Base-by-base conservation (phyloP, 1,140 invertebrate species). In the Zaprionus taronus region DNA sequence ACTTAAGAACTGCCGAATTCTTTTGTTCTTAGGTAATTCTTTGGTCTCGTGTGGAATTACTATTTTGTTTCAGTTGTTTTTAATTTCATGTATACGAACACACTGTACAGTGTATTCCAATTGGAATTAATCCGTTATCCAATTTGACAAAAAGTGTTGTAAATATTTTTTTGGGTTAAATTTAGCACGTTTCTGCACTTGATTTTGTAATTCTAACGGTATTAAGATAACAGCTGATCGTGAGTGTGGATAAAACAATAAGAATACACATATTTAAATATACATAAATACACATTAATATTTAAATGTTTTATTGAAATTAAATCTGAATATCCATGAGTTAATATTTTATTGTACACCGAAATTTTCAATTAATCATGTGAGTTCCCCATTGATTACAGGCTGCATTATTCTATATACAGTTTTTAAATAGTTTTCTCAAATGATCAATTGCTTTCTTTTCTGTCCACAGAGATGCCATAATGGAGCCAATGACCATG, bases 401-500 rank as follows among this genome's bases (percentile, higher is more conserved):
- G 28, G 28, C n/a, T n/a, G 41, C 41, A 44, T 44, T n/a, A 17
- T n/a, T 58, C 6, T 20, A 20, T 20, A 17, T 24, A 65, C 9
- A 17, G 14, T 28, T 41, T 38, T 4, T 14, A 28, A 44, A 44
- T 12, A 31, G 14, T 36, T 1, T 11, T 62, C 41, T 31, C 24
- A 12, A 47, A 20, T 51, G 15, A 17, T 41, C 49, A 31, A 20
- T 20, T 65, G 63, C 66, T 22, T 47, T n/a, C 12, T n/a, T 58
- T 57, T 76, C 20, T 69, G 9, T 20, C 83, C 86, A 4, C 87
- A 93, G 92, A 78, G 28, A 93, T 93, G 91, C 73, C 79, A 93
- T 87, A 78, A 97, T 97, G 96, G 96, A 97, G 91, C 95, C 95
- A 67, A 95, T 96, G 80, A 97, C 96, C 69, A 96, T 96, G 92